Evolutionary conservation across 2,797 vertebrate genomes (phyloP).

Genomic region (Florisuga fusca): DNA sequence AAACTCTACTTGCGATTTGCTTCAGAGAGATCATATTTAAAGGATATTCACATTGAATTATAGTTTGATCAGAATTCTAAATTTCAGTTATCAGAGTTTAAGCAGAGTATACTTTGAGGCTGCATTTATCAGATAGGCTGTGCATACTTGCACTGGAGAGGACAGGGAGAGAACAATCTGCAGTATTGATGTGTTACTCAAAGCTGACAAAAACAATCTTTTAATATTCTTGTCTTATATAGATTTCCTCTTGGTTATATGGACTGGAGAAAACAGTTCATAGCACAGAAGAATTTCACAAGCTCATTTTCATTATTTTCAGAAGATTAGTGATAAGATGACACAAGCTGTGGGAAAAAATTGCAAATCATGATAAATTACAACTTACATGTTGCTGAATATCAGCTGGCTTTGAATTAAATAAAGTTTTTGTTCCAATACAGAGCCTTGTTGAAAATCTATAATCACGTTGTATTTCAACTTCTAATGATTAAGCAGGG

Average conservation of each 20-base stretch:
- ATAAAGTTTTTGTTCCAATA: slow-evolving; percentile 8
- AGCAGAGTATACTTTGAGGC: no score
- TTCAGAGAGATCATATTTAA: neutral
- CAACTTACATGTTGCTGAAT: slow-evolving; percentile 47
- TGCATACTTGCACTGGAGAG: neutral
- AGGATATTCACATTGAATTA: slow-evolving; percentile 9
- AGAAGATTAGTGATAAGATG: slow-evolving; percentile 30
- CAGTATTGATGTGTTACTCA: slow-evolving; percentile 11
- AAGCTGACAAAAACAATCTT: slow-evolving; percentile 35
- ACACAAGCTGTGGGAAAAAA: neutral
- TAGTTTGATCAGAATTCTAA: neutral
- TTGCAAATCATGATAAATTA: slow-evolving; percentile 54
- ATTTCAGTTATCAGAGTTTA: neutral
- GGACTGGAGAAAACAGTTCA: slow-evolving; percentile 46
- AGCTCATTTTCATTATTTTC: slow-evolving; percentile 38
- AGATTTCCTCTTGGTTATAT: neutral
- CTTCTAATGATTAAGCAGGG: neutral
- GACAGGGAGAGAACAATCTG: neutral
- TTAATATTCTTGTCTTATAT: slow-evolving; percentile 25
- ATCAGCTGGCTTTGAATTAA: slow-evolving; percentile 51
- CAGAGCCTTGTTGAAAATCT: neutral
- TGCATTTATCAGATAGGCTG: neutral
- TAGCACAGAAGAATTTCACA: slow-evolving; percentile 31
- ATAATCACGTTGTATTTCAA: neutral
- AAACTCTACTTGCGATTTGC: neutral